These are phyloP conservation scores for Dicrostonyx torquatus DNA, from an alignment of 2,797 vertebrate species.

Conservation along the genomic window DNA sequence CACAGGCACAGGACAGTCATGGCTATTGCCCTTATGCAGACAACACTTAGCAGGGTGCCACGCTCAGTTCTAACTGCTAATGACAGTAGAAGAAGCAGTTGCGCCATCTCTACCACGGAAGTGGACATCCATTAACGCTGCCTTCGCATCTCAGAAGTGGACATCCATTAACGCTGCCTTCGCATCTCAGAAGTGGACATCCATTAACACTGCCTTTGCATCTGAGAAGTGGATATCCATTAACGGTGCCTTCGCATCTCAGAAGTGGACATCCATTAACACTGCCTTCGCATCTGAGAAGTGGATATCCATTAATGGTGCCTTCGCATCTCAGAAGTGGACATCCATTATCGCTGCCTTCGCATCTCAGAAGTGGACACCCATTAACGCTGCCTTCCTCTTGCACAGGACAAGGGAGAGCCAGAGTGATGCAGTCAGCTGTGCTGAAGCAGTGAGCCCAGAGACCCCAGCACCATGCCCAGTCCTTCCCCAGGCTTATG, in stretches of 20 bases:
- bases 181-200: no score
- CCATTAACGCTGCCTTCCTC: neutral
- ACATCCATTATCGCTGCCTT: neutral
- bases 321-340: neutral
- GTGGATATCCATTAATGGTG: neutral
- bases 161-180: neutral
- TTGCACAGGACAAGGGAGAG: neutral
- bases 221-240: neutral
- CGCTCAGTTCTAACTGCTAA: neutral
- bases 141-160: no score
- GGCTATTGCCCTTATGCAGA: rapidly evolving
- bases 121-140: neutral
- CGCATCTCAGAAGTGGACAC: neutral
- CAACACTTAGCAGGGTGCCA: neutral
- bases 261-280: neutral
- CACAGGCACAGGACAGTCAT: no score
- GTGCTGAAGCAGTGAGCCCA: neutral
- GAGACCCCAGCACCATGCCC: neutral
- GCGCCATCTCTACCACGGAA: neutral
- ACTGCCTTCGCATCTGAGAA: neutral
- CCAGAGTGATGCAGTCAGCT: neutral
- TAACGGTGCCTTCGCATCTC: neutral
- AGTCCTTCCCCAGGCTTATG: neutral
- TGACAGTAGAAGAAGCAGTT: neutral
- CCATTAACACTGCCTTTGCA: neutral